Conservation (phyloP, 2,888 invertebrate genomes). For the Trichacis sp. region DNA sequence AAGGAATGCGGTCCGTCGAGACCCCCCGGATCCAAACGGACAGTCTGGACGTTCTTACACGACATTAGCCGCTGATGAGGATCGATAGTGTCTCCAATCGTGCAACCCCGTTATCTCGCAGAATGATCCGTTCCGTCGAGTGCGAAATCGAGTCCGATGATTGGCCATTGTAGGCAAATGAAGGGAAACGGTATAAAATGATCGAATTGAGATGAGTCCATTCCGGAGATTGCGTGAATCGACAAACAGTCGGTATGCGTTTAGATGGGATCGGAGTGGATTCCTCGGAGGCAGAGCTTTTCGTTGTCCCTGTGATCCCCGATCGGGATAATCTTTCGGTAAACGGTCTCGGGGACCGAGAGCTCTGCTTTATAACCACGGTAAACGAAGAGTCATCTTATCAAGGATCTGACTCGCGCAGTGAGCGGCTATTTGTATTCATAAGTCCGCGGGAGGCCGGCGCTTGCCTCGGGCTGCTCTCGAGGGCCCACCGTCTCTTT, state of each 20-base stretch:
- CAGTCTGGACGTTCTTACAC: constrained; percentile 59
- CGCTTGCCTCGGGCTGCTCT: constrained; percentile 55
- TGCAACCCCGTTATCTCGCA: constrained; percentile 56
- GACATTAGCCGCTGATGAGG: constrained; percentile 63
- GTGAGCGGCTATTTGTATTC: constrained; percentile 70
- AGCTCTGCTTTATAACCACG: constrained; percentile 24
- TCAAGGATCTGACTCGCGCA: constrained; percentile 68
- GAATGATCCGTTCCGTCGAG: constrained; percentile 45
- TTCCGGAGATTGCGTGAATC: constrained; percentile 32
- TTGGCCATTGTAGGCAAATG: too few relatives aligned
- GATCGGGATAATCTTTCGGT: constrained; percentile 43
- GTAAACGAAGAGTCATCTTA: constrained; percentile 54
- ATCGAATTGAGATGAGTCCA: constrained; percentile 11
- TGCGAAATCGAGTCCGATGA: too few relatives aligned
- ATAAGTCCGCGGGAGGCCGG: constrained; percentile 69
- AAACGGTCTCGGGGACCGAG: constrained; percentile 35
- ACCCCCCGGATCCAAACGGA: constrained; percentile 47
- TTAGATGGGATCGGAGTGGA: constrained; percentile 30
- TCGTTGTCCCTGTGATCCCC: constrained; percentile 41
- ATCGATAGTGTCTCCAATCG: constrained; percentile 61
- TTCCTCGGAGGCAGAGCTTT: constrained; percentile 17
- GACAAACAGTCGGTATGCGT: constrained; percentile 34
- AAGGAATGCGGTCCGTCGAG: constrained; percentile 32
- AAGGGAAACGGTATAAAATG: too few relatives aligned
- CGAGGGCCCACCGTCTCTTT: constrained; percentile 15